These are phyloP conservation scores for Aphelocoma coerulescens DNA, from an alignment of 2,113 vertebrate genomes.

Conservation along the genomic window DNA sequence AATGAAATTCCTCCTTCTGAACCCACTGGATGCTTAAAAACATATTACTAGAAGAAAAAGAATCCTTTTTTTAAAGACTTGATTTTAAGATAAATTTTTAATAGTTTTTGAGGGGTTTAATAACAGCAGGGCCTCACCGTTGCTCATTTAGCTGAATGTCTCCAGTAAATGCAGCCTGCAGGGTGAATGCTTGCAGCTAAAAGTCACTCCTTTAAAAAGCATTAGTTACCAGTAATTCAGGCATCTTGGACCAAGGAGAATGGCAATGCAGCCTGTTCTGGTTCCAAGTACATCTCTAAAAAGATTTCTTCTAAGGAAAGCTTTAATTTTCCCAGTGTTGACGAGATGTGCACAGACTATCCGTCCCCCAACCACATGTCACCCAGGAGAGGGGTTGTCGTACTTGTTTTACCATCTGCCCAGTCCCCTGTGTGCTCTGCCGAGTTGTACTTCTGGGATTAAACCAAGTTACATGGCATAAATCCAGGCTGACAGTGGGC, in stretches of 20 bases:
- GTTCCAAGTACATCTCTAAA: not conserved
- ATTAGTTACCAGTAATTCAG: not conserved
- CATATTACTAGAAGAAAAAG: not conserved
- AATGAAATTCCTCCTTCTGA: not conserved
- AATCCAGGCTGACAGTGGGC: not conserved
- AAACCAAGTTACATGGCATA: not conserved
- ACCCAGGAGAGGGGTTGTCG: not conserved
- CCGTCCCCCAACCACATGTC: not conserved
- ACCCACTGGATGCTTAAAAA: not conserved
- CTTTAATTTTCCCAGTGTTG: not conserved
- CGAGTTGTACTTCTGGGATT: not conserved
- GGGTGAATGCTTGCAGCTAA: not conserved
- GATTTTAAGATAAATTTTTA: not conserved
- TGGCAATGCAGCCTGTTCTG: not conserved
- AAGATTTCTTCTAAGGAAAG: not conserved
- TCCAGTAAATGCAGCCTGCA: not conserved
- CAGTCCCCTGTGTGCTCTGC: not conserved
- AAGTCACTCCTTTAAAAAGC: not conserved
- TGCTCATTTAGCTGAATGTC: not conserved
- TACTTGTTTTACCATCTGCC: not conserved
- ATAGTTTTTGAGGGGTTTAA: not conserved
- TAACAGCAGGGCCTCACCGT: not conserved
- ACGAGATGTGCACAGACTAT: not conserved
- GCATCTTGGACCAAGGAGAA: not conserved
- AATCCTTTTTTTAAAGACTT: not conserved